Evolutionary conservation across 2,888 invertebrate genomes (phyloP), one percentile per base, ranked within the genome.

Genomic region (Tupiocoris notatus): DNA sequence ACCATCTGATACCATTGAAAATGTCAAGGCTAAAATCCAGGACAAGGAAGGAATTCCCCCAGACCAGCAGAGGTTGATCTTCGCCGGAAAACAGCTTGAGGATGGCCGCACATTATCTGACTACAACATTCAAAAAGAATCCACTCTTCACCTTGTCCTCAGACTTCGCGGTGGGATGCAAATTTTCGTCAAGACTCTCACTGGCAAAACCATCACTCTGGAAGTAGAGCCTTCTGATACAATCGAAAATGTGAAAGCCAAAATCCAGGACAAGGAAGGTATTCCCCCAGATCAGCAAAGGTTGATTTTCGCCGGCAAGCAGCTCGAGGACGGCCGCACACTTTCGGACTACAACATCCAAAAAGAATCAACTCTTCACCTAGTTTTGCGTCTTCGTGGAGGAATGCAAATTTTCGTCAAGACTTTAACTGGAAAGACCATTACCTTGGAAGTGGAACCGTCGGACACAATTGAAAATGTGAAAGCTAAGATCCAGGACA

Each of bases 301-400:
- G 78, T 81, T 88, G 65, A 88, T 88, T 79, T 88, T 88, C 78
- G 88, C 88, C 23, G 88, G 88, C 17, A 88, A 88, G 79, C 89
- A 89, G 81, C 81, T 89, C 62, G 88, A 88, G 83, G 88, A 88
- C 83, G 88, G 88, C 0, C 84, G 88, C 57, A 88, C 88, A 1
- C 81, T 88, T 0, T 87, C 87, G 3, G 88, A 88, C 81, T 87
- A 87, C 83, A 87, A 87, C 81, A 87, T 87, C 81, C 87, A 88
- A 57, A 76, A 76, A 90, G 91, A 77, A 24, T 78, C 78, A 16
- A 78, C 78, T 0, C 75, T 78, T 20, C 78, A 78, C 39, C 65
- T 78, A 18, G 78, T 78, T 7, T 25, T 78, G 9, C 68, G 78
- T 20, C 66, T 78, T n/a, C 66, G 78, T 1, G 78, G 78, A 56